Percentiles rank a stretch among this genome's conserved stretches.
Conservation (phyloP, 2,113 vertebrate species). For the Proterorhinus semilunaris region DNA sequence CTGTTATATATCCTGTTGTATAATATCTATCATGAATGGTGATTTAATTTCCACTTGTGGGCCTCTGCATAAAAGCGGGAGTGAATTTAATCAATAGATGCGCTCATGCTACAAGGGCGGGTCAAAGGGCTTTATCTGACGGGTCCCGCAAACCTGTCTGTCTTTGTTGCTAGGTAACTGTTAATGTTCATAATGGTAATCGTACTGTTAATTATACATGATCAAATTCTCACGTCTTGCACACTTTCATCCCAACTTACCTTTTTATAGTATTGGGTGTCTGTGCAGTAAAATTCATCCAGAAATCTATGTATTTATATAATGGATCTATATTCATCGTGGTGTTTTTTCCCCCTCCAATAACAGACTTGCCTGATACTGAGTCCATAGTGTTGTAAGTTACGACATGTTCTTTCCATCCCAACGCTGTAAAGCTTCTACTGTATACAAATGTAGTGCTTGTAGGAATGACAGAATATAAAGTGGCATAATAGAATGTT, state of each 20-base stretch:
- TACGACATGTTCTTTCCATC: slow-evolving; percentile 23
- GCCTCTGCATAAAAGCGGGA: slow-evolving; percentile 42
- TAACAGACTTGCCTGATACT: slow-evolving; percentile 9
- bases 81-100: slow-evolving; percentile 47
- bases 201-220: slow-evolving; percentile 37
- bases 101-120: slow-evolving; percentile 19
- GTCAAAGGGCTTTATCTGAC: slow-evolving; percentile 35
- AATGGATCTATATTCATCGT: neutral
- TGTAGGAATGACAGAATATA: neutral
- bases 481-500: neutral
- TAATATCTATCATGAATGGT: neutral
- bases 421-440: slow-evolving; percentile 25
- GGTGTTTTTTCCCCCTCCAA: neutral
- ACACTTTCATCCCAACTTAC: neutral
- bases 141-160: slow-evolving; percentile 31
- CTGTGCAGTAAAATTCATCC: neutral
- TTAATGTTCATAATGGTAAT: slow-evolving; percentile 38
- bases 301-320: slow-evolving; percentile 2
- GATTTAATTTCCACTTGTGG: slow-evolving; percentile 1
- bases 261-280: neutral
- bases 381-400: slow-evolving; percentile 29
- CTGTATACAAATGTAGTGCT: neutral
- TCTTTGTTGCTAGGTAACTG: slow-evolving; percentile 64
- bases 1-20: no score
- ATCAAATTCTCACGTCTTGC: slow-evolving; percentile 19